Evolutionary conservation across 2,888 invertebrate genomes (phyloP), one percentile per base, ranked within the genome.

Genomic region (Calephelis perditalis): DNA sequence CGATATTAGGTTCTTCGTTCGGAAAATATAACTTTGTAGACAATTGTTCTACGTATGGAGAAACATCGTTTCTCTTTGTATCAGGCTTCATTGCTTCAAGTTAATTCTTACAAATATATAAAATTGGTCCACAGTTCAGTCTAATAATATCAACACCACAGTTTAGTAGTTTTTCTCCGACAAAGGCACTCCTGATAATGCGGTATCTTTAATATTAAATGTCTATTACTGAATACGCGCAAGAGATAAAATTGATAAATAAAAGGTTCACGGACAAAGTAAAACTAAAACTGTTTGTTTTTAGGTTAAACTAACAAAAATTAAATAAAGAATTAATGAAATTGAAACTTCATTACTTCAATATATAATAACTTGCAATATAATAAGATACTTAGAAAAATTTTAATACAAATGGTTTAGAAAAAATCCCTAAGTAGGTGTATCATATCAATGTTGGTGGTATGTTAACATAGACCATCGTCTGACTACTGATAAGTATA

Each of bases 1-100:
- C 73, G 37, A 70, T 68, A 7, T 68, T 70, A 0, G 73, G 71
- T 4, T 70, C 68, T 0, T 74, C 76, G 6, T 71, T 66, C 1
- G 71, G 63, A 10, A 67, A 61, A 9, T 70, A 68, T 1, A 77
- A 65, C 49, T 75, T 74, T 0, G 73, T 65, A 40, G 52, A 26
- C 35, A 52, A 52, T 35, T 26, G 52, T 7, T 52, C 52, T 10
- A 6, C 52, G 11, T 52, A 52, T 9, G 26, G 26, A 10, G 35
- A 8, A 4, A 40, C 35, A 4, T 35, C 49, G 10, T 52, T 35
- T 52, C 10, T 52, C 11, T 52, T 35, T 35, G 10, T 49, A 2
- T 26, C 49, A 9, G 10, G 26, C 11, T 35, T 52, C 52, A 52
- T 52, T 52, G 10, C 26, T 35, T 52, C 3, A 35, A 6, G 26